Evolutionary conservation across 1,140 invertebrate species (phyloP).

Genomic region (Plodia interpunctella): DNA sequence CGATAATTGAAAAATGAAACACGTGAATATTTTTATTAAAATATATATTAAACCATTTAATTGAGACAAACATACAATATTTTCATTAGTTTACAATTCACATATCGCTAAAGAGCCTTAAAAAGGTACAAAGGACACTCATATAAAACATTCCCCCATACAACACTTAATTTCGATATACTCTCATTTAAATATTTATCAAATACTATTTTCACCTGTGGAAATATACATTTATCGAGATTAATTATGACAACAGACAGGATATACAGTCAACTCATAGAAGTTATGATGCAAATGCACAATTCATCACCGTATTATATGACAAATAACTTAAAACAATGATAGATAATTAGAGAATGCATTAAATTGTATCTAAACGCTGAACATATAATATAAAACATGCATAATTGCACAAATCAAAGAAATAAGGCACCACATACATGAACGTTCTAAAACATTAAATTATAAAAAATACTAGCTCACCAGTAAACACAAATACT

Average conservation of each 20-base stretch:
- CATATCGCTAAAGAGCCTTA: slow-evolving; percentile 58
- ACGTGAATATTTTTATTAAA: slow-evolving; percentile 62
- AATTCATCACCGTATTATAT: slow-evolving; percentile 17
- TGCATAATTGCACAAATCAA: slow-evolving; percentile 46
- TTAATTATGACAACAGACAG: slow-evolving; percentile 21
- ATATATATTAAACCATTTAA: slow-evolving; percentile 77
- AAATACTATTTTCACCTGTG: slow-evolving; percentile 26
- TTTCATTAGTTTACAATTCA: slow-evolving; percentile 74
- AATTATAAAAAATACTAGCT: slow-evolving; percentile 52
- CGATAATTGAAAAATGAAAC: slow-evolving; percentile 55
- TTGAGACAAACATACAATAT: slow-evolving; percentile 75
- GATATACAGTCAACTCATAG: slow-evolving; percentile 25
- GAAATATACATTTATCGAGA: slow-evolving; percentile 32
- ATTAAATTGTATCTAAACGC: slow-evolving; percentile 29
- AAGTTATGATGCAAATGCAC: slow-evolving; percentile 22
- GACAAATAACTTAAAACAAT: not conserved
- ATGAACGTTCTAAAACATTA: slow-evolving; percentile 33
- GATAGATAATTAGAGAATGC: slow-evolving; percentile 4
- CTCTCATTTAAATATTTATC: slow-evolving; percentile 39
- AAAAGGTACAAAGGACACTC: slow-evolving; percentile 71
- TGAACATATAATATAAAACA: slow-evolving; percentile 33
- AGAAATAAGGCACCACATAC: slow-evolving; percentile 71
- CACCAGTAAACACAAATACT: slow-evolving; percentile 57
- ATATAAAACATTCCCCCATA: slow-evolving; percentile 57
- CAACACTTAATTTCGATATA: slow-evolving; percentile 35